Conservation (phyloP, 2,113 vertebrate species). For the Mormoops blainvillei region DNA sequence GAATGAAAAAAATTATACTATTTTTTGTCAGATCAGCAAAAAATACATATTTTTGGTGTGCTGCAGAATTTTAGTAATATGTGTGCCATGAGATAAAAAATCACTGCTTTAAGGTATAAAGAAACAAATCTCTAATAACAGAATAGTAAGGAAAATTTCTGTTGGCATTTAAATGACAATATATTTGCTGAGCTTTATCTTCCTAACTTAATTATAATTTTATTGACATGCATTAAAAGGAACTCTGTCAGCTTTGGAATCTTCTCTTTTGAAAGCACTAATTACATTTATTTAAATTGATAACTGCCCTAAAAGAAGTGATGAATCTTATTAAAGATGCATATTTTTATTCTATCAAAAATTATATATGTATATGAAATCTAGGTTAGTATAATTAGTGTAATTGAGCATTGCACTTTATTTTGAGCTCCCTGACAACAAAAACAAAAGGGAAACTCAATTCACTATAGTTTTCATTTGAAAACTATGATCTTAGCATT, state of each 20-base stretch:
- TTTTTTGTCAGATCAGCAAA: background rate
- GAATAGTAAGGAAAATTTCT: background rate
- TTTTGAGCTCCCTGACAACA: background rate
- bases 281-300: slow-evolving; percentile 23
- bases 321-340: background rate
- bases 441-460: background rate
- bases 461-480: background rate
- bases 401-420: background rate
- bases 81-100: background rate
- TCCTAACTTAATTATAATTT: background rate
- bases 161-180: background rate
- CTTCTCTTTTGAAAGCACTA: background rate
- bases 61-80: background rate
- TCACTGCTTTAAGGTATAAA: background rate
- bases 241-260: background rate
- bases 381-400: background rate
- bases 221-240: background rate
- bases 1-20: background rate
- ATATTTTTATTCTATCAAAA: background rate
- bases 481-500: background rate
- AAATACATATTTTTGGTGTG: background rate
- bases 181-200: background rate
- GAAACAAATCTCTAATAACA: background rate
- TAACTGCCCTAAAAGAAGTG: background rate
- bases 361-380: background rate